These are phyloP conservation scores for Clarias batrachus DNA, from an alignment of 2,113 vertebrate genomes.

Conservation along the genomic window DNA sequence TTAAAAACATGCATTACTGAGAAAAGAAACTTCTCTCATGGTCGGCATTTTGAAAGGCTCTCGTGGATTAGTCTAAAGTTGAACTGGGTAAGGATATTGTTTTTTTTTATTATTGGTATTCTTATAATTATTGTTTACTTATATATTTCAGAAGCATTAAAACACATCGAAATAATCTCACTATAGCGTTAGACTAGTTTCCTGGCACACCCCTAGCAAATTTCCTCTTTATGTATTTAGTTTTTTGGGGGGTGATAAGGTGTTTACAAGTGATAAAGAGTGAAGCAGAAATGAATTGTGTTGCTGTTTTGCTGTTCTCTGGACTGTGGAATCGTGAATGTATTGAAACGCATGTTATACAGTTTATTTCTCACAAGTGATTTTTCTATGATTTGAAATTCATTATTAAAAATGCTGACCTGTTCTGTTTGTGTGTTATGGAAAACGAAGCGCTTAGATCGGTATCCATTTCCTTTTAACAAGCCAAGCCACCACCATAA, in stretches of 20 bases:
- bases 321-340: not conserved
- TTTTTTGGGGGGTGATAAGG: not conserved
- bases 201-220: not conserved
- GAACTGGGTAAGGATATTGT: slow-evolving; percentile 5
- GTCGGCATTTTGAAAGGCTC: not conserved
- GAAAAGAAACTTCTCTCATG: not conserved
- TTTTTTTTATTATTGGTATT: too few species aligned
- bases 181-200: not conserved
- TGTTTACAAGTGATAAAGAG: not conserved
- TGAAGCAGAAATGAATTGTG: not conserved
- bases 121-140: not conserved
- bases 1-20: not conserved
- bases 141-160: not conserved
- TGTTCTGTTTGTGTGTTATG: not conserved
- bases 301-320: not conserved
- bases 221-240: not conserved
- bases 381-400: not conserved
- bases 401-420: not conserved
- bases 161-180: not conserved
- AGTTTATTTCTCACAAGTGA: not conserved
- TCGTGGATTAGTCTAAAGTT: slow-evolving; percentile 20
- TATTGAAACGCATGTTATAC: not conserved
- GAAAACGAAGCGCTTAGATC: not conserved
- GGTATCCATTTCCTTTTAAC: not conserved
- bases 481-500: not conserved